A percentile compares a stretch with the other conserved stretches of the same genome.
Conservation (phyloP, 1,140 invertebrate genomes). For the Calliopsis andreniformis region DNA sequence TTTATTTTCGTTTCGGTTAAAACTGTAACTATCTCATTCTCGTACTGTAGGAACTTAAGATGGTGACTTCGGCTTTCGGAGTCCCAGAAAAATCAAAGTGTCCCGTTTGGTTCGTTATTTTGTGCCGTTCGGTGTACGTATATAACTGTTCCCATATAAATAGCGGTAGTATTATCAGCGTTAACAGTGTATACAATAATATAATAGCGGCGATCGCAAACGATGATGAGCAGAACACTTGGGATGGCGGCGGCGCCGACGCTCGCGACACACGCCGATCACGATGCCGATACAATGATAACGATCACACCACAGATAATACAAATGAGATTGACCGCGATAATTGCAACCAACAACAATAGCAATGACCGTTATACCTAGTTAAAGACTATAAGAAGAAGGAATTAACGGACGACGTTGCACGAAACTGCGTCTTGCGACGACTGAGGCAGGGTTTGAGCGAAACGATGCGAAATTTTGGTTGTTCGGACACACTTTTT, state of each 20-base stretch:
- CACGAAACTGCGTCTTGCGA: background rate
- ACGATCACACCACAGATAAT: conserved; percentile 23
- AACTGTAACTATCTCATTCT: conserved; percentile 71
- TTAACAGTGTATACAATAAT: conserved; percentile 28
- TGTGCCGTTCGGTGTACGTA: conserved; percentile 1
- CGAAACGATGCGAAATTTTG: background rate
- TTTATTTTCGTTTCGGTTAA: conserved; percentile 51
- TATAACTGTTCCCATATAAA: conserved; percentile 8
- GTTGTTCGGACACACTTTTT: too few species aligned
- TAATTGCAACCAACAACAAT: conserved; percentile 35
- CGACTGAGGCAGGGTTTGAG: background rate
- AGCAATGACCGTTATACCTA: conserved; percentile 25
- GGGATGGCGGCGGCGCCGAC: background rate
- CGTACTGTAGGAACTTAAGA: conserved; percentile 79
- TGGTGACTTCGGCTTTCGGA: conserved; percentile 69
- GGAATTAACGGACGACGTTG: conserved; percentile 2
- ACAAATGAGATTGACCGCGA: conserved; percentile 40
- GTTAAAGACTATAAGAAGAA: conserved; percentile 33
- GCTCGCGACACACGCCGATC: conserved; percentile 5
- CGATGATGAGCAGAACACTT: conserved; percentile 3
- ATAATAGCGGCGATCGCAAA: background rate
- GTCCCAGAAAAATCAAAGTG: conserved; percentile 67
- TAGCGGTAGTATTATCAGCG: conserved; percentile 16
- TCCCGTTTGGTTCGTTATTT: conserved; percentile 37
- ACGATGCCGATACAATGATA: conserved; percentile 1